phyloP scores from a whole-genome alignment of 1,140 invertebrate genomes.

The Cydia strobilella region DNA sequence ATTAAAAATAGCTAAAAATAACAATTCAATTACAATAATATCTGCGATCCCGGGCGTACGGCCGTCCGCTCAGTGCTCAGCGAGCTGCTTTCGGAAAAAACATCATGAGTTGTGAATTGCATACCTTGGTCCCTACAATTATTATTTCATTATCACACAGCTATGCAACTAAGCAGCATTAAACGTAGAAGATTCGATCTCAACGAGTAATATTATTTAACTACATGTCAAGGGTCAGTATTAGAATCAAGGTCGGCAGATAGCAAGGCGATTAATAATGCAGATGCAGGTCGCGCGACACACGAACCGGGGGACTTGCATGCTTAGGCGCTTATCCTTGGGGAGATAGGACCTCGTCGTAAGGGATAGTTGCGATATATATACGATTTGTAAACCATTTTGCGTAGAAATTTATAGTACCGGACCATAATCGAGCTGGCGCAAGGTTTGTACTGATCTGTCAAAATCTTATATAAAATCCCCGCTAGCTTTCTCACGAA shows the following conservation, averaged over 20 bases:
- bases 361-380: no score
- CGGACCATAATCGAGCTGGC: no score
- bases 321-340: not conserved
- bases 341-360: no score
- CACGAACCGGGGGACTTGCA: not conserved
- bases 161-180: not conserved
- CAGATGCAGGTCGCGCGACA: not conserved
- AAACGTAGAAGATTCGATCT: slow-evolving; percentile 7
- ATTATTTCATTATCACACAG: not conserved
- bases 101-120: not conserved
- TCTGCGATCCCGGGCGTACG: no score
- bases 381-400: no score
- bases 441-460: no score
- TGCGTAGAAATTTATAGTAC: no score
- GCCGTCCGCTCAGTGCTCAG: no score
- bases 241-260: slow-evolving; percentile 13
- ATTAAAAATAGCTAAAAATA: no score
- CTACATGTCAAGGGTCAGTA: slow-evolving; percentile 19
- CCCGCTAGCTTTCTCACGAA: no score
- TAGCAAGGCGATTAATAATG: slow-evolving; percentile 2
- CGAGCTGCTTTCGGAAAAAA: not conserved
- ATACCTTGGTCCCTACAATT: not conserved
- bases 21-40: no score
- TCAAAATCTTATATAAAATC: no score
- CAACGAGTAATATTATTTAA: not conserved